Percentiles rank a stretch among this genome's conserved stretches.
These are phyloP conservation scores for Podarcis muralis DNA, from an alignment of 2,113 vertebrate genomes.

Conservation along the genomic window DNA sequence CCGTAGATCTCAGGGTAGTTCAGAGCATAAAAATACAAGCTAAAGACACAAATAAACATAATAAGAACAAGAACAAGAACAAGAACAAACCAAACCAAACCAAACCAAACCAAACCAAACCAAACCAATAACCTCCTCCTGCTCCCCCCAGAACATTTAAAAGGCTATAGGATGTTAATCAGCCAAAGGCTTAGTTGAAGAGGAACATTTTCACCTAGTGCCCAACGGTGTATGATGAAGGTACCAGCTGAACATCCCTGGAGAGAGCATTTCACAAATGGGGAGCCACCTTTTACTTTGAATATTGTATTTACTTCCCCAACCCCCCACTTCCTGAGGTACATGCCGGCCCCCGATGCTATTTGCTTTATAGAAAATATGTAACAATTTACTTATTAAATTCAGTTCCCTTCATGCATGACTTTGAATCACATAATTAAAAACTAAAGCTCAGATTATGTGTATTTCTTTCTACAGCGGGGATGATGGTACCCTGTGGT, in stretches of 20 bases:
- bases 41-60: background rate
- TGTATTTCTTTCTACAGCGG: constrained; percentile 46
- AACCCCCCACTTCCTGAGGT: background rate
- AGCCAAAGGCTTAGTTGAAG: too few relatives aligned
- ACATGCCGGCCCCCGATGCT: background rate
- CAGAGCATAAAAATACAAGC: background rate
- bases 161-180: too few relatives aligned
- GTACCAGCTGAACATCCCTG: too few relatives aligned
- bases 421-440: background rate
- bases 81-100: too few relatives aligned
- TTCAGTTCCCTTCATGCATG: background rate
- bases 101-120: too few relatives aligned
- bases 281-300: background rate
- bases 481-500: constrained; percentile 73
- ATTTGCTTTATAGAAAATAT: background rate
- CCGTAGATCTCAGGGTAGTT: too few relatives aligned
- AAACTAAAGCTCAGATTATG: background rate
- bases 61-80: too few relatives aligned
- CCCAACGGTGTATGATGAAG: too few relatives aligned
- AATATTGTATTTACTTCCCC: background rate
- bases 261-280: too few relatives aligned
- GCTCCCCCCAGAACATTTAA: background rate
- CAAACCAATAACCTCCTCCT: background rate
- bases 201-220: background rate
- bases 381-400: background rate